Evolutionary conservation across 2,113 vertebrate species (phyloP).

Genomic region (Hemicordylus capensis): DNA sequence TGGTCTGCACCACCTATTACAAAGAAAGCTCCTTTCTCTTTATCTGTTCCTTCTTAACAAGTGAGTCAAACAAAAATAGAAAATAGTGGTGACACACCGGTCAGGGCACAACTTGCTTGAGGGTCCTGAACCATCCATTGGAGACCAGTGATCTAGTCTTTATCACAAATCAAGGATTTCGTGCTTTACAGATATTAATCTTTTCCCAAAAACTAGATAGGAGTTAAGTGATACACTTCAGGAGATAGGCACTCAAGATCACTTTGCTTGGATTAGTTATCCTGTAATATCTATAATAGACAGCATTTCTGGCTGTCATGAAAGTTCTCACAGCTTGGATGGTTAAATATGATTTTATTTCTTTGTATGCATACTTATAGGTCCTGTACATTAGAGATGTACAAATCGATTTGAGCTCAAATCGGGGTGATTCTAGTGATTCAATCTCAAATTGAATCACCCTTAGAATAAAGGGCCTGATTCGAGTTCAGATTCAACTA

Average conservation of each 20-base stretch:
- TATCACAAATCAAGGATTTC: not conserved
- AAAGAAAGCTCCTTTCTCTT: not conserved
- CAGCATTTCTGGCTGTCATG: no score
- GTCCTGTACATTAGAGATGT: no score
- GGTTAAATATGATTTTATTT: no score
- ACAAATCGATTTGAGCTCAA: no score
- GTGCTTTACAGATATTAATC: not conserved
- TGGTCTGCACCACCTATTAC: not conserved
- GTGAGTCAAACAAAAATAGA: not conserved
- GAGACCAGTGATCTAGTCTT: not conserved
- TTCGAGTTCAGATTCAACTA: no score
- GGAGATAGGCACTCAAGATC: not conserved
- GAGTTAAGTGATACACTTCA: not conserved
- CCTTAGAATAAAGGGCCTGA: no score
- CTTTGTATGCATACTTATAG: no score
- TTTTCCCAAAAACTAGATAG: not conserved
- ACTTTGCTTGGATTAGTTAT: not conserved
- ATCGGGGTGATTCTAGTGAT: no score
- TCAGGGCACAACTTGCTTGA: not conserved
- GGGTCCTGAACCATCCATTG: not conserved
- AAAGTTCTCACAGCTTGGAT: not conserved
- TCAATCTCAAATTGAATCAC: no score
- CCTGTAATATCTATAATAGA: no score
- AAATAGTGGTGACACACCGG: not conserved
- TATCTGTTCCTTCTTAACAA: not conserved